Evolutionary conservation across 30 jellyfish, hydroid and myxozoan genomes (phyloP).

Genomic region (Hydractinia symbiolongicarpus): DNA sequence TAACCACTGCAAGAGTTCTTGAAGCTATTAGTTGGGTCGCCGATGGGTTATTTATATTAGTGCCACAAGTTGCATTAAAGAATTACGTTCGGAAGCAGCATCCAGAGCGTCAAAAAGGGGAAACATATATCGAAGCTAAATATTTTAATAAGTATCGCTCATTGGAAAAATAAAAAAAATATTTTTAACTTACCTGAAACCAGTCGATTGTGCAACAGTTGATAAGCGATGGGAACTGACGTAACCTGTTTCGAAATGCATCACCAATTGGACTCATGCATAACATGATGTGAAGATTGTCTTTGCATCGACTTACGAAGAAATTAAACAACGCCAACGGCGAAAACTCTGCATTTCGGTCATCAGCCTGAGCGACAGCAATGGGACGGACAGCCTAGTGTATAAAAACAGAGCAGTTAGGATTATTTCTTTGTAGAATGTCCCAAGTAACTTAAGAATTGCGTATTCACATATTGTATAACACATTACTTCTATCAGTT

Average conservation of each 20-base stretch:
- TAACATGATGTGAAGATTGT: slow-evolving; percentile 76
- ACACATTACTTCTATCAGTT: slow-evolving; percentile 63
- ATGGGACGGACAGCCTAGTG: slow-evolving; percentile 67
- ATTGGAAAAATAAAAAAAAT: neutral
- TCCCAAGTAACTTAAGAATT: neutral
- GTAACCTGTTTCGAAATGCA: slow-evolving; percentile 74
- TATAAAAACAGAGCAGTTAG: neutral
- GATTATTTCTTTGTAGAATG: neutral
- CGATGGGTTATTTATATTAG: too few relatives aligned
- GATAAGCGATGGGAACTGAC: slow-evolving; percentile 95
- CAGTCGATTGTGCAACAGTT: slow-evolving; percentile 95
- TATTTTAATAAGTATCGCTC: neutral
- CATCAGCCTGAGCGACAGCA: slow-evolving; percentile 75
- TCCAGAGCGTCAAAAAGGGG: too few relatives aligned
- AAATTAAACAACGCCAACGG: slow-evolving; percentile 79
- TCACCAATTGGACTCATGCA: slow-evolving; percentile 99
- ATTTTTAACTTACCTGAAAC: slow-evolving; percentile 65
- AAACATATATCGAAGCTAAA: too few relatives aligned
- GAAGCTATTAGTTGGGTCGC: too few relatives aligned
- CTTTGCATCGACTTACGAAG: slow-evolving; percentile 88
- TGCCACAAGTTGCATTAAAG: too few relatives aligned
- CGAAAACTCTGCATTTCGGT: slow-evolving; percentile 81
- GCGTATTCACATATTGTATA: neutral
- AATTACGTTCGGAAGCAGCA: too few relatives aligned
- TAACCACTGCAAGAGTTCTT: too few relatives aligned